Evolutionary conservation across 2,797 vertebrate genomes (phyloP).

Genomic region (Brachymystax lenok): DNA sequence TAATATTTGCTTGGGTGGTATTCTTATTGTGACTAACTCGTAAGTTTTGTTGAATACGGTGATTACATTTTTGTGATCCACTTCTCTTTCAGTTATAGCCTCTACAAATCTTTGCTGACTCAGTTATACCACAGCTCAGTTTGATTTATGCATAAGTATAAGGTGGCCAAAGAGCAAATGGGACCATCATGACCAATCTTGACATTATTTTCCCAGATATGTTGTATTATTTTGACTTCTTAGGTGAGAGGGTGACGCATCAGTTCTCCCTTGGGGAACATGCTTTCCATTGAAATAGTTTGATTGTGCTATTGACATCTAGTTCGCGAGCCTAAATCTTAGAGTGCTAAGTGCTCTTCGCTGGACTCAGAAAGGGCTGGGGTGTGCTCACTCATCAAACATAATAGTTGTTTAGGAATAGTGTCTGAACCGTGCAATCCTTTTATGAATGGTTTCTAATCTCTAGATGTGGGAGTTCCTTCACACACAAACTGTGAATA

Average conservation of each 20-base stretch:
- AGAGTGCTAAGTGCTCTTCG: neutral
- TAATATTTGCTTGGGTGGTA: neutral
- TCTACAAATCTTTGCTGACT: too few species aligned
- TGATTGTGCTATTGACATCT: neutral
- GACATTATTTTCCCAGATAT: too few species aligned
- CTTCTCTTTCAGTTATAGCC: too few species aligned
- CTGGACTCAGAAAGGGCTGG: neutral
- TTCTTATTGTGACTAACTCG: too few species aligned
- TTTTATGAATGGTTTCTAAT: constrained; percentile 28
- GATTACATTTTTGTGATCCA: too few species aligned
- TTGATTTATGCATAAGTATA: too few species aligned
- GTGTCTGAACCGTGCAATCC: constrained; percentile 31
- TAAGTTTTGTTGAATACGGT: too few species aligned
- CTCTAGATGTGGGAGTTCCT: constrained; percentile 19
- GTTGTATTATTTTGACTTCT: too few species aligned
- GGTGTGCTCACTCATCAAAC: constrained; percentile 14
- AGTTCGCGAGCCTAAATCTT: neutral
- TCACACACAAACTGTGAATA: constrained; percentile 8
- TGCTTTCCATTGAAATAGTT: neutral
- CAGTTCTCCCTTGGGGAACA: neutral
- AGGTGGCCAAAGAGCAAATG: too few species aligned
- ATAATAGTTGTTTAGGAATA: constrained; percentile 34
- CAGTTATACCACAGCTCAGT: too few species aligned
- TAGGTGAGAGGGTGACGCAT: too few species aligned
- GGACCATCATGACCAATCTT: too few species aligned